Evolutionary conservation across 2,797 vertebrate genomes (phyloP).

Genomic region (Phataginus tetradactyla): DNA sequence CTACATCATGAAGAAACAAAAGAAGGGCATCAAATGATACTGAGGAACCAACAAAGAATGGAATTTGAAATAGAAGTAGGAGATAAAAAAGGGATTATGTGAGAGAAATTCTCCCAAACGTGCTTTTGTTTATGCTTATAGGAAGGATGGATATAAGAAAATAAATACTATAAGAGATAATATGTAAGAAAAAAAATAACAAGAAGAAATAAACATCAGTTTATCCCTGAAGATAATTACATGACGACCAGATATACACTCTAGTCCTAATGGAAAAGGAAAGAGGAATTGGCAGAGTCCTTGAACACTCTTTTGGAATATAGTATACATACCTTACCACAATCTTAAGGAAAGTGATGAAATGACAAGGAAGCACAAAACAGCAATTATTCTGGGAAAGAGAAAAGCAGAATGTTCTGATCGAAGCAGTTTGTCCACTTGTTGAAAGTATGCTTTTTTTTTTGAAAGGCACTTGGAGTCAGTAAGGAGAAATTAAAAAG

Average conservation of each 20-base stretch:
- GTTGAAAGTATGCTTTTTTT: neutral
- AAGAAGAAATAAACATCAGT: neutral
- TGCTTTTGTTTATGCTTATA: neutral
- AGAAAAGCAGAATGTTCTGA: neutral
- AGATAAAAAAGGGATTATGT: neutral
- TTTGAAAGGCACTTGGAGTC: neutral
- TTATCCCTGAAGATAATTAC: neutral
- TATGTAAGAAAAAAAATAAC: too few relatives aligned
- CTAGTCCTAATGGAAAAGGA: neutral
- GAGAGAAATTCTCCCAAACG: neutral
- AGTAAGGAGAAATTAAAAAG: constrained; percentile 41
- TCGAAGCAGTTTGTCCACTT: neutral
- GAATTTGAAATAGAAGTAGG: neutral
- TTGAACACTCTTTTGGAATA: neutral
- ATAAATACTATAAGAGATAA: neutral
- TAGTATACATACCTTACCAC: neutral
- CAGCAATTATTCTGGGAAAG: neutral
- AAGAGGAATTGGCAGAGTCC: neutral
- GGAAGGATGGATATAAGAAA: neutral
- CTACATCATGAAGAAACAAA: neutral
- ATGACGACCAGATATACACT: neutral
- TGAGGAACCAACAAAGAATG: neutral
- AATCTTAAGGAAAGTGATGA: neutral
- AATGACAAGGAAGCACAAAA: neutral
- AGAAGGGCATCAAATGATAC: neutral